phyloP scores from a whole-genome alignment of 2,113 vertebrate genomes.

The Thymallus thymallus region DNA sequence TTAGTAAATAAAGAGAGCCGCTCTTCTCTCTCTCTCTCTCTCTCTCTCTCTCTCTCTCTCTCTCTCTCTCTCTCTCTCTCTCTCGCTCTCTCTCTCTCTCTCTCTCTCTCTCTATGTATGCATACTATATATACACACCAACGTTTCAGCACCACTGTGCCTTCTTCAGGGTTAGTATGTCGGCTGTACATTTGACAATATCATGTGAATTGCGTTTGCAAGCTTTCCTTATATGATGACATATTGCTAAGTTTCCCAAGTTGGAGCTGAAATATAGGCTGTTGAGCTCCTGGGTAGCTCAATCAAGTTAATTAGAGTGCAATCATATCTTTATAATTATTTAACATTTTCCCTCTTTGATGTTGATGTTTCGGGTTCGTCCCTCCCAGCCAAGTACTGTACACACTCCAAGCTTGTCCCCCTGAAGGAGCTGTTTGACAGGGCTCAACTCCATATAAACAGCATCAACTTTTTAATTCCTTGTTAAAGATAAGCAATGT shows the following conservation, averaged over 20 bases:
- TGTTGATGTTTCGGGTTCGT: slow-evolving; percentile 66
- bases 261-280: slow-evolving; percentile 42
- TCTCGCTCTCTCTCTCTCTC: too few relatives aligned
- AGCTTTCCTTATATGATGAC: neutral
- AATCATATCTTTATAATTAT: slow-evolving; percentile 71
- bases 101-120: too few relatives aligned
- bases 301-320: slow-evolving; percentile 63
- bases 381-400: slow-evolving; percentile 49
- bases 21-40: too few relatives aligned
- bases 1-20: too few relatives aligned
- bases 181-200: too few relatives aligned
- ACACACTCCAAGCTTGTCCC: slow-evolving; percentile 19
- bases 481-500: neutral
- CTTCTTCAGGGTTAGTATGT: too few relatives aligned
- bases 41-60: too few relatives aligned
- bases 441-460: slow-evolving; percentile 28
- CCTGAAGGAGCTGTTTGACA: slow-evolving; percentile 17
- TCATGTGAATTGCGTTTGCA: neutral
- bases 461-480: slow-evolving; percentile 45
- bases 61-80: too few relatives aligned
- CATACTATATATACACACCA: too few relatives aligned
- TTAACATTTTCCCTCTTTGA: slow-evolving; percentile 71
- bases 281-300: slow-evolving; percentile 51
- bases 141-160: too few relatives aligned
- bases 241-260: slow-evolving; percentile 57